Conservation (phyloP, 2,113 vertebrate species). For the Dasyprocta punctata region DNA sequence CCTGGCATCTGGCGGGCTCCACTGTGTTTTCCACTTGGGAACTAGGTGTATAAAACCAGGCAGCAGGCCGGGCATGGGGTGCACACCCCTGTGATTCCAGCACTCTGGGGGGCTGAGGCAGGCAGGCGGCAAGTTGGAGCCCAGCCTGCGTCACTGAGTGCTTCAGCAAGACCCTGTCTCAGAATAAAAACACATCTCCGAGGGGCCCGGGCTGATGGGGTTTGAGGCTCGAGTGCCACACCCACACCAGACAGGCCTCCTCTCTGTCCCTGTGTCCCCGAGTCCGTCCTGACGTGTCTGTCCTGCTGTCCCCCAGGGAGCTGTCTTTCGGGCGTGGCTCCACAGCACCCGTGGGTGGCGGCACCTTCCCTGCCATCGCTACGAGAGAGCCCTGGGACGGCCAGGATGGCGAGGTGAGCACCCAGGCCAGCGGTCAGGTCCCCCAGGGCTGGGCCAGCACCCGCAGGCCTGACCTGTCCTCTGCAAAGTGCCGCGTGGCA, state of each 20-base stretch:
- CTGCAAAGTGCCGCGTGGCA: not conserved
- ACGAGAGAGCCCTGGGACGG: slow-evolving; percentile 94
- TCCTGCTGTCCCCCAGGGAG: slow-evolving; percentile 86
- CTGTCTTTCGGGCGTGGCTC: slow-evolving; percentile 97
- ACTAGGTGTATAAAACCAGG: not conserved
- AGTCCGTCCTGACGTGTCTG: accelerated
- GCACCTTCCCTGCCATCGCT: slow-evolving; percentile 91
- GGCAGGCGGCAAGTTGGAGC: not conserved
- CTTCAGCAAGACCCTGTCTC: not conserved
- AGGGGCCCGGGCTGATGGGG: not conserved
- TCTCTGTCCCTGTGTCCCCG: accelerated
- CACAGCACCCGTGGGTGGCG: slow-evolving; percentile 93
- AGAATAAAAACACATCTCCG: not conserved
- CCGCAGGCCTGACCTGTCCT: not conserved
- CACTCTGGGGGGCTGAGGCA: not conserved
- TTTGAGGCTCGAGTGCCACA: not conserved
- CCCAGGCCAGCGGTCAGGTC: not conserved
- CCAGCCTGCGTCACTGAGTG: not conserved
- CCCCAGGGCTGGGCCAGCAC: too few species aligned
- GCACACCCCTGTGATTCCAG: not conserved
- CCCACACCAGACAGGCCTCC: not conserved
- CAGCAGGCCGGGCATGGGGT: not conserved
- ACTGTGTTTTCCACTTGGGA: not conserved
- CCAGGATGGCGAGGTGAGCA: slow-evolving; percentile 95
- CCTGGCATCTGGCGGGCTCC: not conserved